Percentiles rank a stretch among this genome's conserved stretches.
phyloP scores from a whole-genome alignment of 2,888 invertebrate species.

The Mystacides longicornis region DNA sequence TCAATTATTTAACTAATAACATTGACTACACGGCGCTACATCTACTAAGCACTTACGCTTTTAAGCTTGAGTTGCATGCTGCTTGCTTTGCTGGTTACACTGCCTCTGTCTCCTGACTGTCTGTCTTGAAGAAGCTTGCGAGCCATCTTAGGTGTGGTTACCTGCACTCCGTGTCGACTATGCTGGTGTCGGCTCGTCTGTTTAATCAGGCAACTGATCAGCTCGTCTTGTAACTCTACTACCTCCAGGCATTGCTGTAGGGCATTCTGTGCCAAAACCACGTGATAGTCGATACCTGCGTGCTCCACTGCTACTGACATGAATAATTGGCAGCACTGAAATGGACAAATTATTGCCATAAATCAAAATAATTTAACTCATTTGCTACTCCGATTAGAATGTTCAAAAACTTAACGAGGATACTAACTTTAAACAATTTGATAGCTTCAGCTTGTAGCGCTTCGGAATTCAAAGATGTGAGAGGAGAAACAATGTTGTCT shows the following conservation, averaged over 20 bases:
- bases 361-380: no score
- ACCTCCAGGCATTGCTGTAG: conserved; percentile 86
- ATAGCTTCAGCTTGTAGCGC: conserved; percentile 83
- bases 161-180: conserved; percentile 79
- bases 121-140: conserved; percentile 10
- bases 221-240: conserved; percentile 86
- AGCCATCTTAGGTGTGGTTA: conserved; percentile 38
- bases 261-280: conserved; percentile 93
- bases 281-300: conserved; percentile 95
- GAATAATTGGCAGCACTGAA: conserved; percentile 88
- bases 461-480: conserved; percentile 86
- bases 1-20: background rate
- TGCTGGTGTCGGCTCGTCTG: conserved; percentile 86
- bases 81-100: conserved; percentile 12
- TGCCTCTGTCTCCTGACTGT: conserved; percentile 13
- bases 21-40: conserved; percentile 2
- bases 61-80: conserved; percentile 40
- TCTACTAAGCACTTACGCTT: conserved; percentile 38
- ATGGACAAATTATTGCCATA: conserved; percentile 2
- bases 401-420: no score
- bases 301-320: conserved; percentile 94
- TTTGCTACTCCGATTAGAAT: no score
- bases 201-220: conserved; percentile 83
- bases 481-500: conserved; percentile 80
- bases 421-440: conserved; percentile 82